These are phyloP conservation scores for Cnemophilus loriae DNA, from an alignment of 2,113 vertebrate genomes.

Conservation along the genomic window DNA sequence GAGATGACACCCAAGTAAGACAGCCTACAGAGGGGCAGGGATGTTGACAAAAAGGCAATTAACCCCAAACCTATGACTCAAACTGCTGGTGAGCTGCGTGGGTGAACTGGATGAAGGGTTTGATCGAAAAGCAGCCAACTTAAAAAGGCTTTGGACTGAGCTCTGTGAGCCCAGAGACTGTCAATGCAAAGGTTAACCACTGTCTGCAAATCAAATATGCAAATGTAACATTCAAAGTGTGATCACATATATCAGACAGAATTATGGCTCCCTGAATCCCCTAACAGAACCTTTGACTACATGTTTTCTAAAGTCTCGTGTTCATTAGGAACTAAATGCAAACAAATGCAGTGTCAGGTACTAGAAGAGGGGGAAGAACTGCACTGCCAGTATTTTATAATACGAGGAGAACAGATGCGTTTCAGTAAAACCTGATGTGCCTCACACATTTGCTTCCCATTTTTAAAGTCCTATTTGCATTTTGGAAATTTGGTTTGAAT, in stretches of 20 bases:
- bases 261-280: background rate
- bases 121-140: background rate
- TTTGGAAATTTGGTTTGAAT: background rate
- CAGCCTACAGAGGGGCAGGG: background rate
- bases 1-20: background rate
- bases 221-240: slow-evolving; percentile 59
- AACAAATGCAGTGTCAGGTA: background rate
- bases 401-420: rapidly evolving
- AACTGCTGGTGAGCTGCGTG: background rate
- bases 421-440: background rate
- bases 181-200: slow-evolving; percentile 41
- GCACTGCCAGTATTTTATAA: background rate
- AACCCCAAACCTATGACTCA: slow-evolving; percentile 23
- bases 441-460: background rate
- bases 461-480: background rate
- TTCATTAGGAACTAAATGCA: slow-evolving; percentile 13
- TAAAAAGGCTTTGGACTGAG: background rate
- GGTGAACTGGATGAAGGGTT: background rate
- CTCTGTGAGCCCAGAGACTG: slow-evolving; percentile 18
- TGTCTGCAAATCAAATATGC: slow-evolving; percentile 58
- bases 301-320: background rate
- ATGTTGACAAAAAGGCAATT: slow-evolving; percentile 38
- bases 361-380: background rate
- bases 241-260: slow-evolving; percentile 34
- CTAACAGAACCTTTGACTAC: background rate